Percentiles rank a stretch among this genome's conserved stretches.
phyloP scores from a whole-genome alignment of 2,888 invertebrate genomes.

The Drosophila pseudotalamancana region DNA sequence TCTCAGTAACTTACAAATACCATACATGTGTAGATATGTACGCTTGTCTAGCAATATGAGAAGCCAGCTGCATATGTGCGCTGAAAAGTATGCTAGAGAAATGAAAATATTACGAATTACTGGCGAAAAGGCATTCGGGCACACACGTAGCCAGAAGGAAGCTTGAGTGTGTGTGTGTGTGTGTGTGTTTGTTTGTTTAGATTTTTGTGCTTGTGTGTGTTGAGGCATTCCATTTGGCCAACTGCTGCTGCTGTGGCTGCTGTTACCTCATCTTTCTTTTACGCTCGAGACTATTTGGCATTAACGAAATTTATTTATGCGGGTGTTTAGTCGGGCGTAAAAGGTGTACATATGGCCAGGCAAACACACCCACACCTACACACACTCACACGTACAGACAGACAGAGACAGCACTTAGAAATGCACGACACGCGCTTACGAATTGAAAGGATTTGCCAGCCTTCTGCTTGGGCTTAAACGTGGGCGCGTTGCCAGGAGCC shows the following conservation, averaged over 20 bases:
- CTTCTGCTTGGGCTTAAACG: constrained; percentile 16
- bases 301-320: constrained; percentile 82
- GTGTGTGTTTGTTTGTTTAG: background rate
- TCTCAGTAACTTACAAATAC: no score
- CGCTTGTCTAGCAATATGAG: no score
- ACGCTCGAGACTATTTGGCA: constrained; percentile 80
- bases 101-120: constrained; percentile 30
- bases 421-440: constrained; percentile 68
- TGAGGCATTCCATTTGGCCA: constrained; percentile 65
- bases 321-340: constrained; percentile 79
- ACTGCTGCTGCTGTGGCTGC: constrained; percentile 39
- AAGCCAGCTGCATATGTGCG: background rate
- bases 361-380: constrained; percentile 34
- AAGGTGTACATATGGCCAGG: constrained; percentile 75
- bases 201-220: constrained; percentile 14
- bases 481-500: constrained; percentile 27
- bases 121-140: constrained; percentile 31
- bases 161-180: constrained; percentile 15
- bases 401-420: constrained; percentile 51
- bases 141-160: constrained; percentile 6
- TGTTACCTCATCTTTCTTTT: constrained; percentile 79
- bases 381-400: constrained; percentile 7
- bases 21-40: no score
- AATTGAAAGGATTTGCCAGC: constrained; percentile 73
- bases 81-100: constrained; percentile 3